Conservation (phyloP, 2,888 invertebrate species). For the Cataglyphis albicans region DNA sequence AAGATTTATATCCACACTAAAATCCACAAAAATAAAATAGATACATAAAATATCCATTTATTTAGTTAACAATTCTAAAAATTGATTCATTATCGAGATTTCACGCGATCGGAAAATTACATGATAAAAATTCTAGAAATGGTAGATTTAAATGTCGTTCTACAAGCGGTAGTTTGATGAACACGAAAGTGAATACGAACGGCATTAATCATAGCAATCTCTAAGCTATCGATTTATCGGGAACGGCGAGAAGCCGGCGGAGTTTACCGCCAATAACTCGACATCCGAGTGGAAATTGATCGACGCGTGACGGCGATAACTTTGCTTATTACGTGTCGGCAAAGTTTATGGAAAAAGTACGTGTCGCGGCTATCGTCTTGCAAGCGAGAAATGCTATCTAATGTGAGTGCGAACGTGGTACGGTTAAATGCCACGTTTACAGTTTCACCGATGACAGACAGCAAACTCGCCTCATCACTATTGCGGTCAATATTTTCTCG, state of each 20-base stretch:
- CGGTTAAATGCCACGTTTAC: constrained; percentile 40
- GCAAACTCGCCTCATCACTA: constrained; percentile 11
- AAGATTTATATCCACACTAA: neutral
- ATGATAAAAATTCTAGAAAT: constrained; percentile 13
- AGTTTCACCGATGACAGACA: constrained; percentile 26
- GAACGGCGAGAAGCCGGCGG: constrained; percentile 66
- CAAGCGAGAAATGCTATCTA: constrained; percentile 27
- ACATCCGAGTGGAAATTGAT: constrained; percentile 77
- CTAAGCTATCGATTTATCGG: constrained; percentile 66
- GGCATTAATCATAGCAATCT: constrained; percentile 65
- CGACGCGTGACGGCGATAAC: constrained; percentile 74
- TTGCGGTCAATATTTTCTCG: constrained; percentile 37
- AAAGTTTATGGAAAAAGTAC: constrained; percentile 56
- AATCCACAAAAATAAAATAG: neutral
- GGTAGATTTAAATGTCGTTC: constrained; percentile 32
- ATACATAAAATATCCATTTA: neutral
- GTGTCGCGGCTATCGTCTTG: constrained; percentile 56
- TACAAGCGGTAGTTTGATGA: constrained; percentile 34
- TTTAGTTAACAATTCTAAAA: neutral
- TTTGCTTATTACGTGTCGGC: constrained; percentile 71
- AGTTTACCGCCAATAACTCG: constrained; percentile 70
- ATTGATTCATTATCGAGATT: neutral
- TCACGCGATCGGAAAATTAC: neutral
- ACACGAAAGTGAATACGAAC: constrained; percentile 50
- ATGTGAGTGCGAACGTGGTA: constrained; percentile 15